Percentiles rank a stretch among this genome's conserved stretches.
These are phyloP conservation scores for Brachionus asplanchnoidis DNA, from an alignment of 1,140 invertebrate species.

Conservation along the genomic window DNA sequence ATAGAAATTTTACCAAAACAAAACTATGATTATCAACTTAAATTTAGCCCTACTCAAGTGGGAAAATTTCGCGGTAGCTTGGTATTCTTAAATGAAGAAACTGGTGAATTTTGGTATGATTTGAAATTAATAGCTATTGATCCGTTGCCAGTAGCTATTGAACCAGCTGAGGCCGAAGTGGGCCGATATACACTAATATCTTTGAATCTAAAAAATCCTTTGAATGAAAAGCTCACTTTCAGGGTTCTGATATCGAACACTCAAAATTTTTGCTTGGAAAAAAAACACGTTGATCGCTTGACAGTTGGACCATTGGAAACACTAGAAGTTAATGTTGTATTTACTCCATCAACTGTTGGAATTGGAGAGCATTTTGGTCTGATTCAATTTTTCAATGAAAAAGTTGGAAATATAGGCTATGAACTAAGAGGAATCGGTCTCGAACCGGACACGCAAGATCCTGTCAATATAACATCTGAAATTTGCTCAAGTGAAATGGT, in stretches of 20 bases:
- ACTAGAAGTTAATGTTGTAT: conserved; percentile 50
- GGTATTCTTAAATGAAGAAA: conserved; percentile 52
- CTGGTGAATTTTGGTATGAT: conserved; percentile 57
- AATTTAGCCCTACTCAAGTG: conserved; percentile 49
- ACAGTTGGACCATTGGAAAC: conserved; percentile 46
- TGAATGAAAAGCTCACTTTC: conserved; percentile 51
- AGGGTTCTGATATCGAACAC: conserved; percentile 51
- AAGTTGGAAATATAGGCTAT: conserved; percentile 44
- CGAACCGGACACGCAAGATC: conserved; percentile 27
- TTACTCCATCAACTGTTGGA: conserved; percentile 55
- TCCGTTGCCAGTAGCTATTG: conserved; percentile 49
- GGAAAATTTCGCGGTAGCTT: conserved; percentile 51
- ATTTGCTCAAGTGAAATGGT: conserved; percentile 5
- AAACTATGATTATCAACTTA: conserved; percentile 51
- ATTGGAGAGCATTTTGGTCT: conserved; percentile 49
- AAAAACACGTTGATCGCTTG: conserved; percentile 49
- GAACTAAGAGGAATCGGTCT: conserved; percentile 28
- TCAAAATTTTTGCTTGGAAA: conserved; percentile 54
- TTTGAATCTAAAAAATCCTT: conserved; percentile 52
- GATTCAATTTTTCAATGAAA: conserved; percentile 52
- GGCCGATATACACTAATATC: conserved; percentile 53
- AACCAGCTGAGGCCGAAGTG: conserved; percentile 54
- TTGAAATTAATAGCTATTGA: conserved; percentile 49
- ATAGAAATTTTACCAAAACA: conserved; percentile 48
- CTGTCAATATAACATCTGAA: conserved; percentile 38